Conservation (phyloP, 92 coral and sea anemone genomes). For the Palythoa caribaeorum region DNA sequence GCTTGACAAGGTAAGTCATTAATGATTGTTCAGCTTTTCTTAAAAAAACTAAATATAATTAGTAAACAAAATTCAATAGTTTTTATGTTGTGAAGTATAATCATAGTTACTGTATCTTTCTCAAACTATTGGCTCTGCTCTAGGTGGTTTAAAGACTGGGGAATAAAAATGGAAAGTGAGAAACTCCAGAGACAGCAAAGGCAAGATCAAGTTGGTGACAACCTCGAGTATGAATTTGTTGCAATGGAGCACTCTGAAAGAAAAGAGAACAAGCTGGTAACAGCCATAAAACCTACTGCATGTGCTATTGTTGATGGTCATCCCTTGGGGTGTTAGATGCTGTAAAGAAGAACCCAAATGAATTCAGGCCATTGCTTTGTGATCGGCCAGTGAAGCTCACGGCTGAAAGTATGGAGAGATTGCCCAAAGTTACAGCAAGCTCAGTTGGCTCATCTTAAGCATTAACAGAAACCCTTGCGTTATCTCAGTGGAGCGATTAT, state of each 20-base stretch:
- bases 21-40: not conserved
- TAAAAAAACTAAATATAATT: not conserved
- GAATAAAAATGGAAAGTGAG: constrained; percentile 8
- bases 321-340: constrained; percentile 74
- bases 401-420: constrained; percentile 66
- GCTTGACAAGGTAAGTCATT: constrained; percentile 29
- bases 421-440: constrained; percentile 64
- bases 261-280: constrained; percentile 21
- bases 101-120: not conserved
- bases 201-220: constrained; percentile 13
- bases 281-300: not conserved
- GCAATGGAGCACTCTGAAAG: constrained; percentile 8
- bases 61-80: not conserved
- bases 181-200: constrained; percentile 18
- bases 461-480: constrained; percentile 68
- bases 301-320: constrained; percentile 53
- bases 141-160: constrained; percentile 28
- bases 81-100: not conserved
- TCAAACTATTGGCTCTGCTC: not conserved
- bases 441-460: constrained; percentile 70
- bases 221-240: not conserved
- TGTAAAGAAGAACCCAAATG: constrained; percentile 63
- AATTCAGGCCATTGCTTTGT: constrained; percentile 71
- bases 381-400: constrained; percentile 56
- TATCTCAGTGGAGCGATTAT: constrained; percentile 83